Evolutionary conservation across 2,888 invertebrate genomes (phyloP).

Genomic region (Craniophora ligustri): DNA sequence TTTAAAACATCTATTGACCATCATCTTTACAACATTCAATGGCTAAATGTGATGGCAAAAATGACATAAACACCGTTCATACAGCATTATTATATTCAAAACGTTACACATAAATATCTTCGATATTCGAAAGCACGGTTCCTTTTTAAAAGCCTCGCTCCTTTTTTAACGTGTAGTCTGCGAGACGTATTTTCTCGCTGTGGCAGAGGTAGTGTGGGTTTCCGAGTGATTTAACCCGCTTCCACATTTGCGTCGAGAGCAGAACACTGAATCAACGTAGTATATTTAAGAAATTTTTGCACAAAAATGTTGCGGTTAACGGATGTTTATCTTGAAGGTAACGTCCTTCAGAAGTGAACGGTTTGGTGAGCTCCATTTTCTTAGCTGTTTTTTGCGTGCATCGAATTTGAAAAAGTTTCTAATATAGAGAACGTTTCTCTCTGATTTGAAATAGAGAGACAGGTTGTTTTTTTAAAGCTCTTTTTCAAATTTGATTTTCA

Average conservation of each 20-base stretch:
- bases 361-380: constrained; percentile 2
- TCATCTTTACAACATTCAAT: too few species aligned
- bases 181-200: constrained; percentile 43
- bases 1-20: too few species aligned
- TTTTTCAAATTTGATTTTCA: too few species aligned
- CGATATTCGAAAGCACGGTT: constrained; percentile 24
- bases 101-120: constrained; percentile 9
- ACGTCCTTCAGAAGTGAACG: constrained; percentile 4
- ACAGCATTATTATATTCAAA: constrained; percentile 9
- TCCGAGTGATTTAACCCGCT: constrained; percentile 64
- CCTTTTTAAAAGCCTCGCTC: background rate
- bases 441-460: too few species aligned
- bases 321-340: constrained; percentile 23
- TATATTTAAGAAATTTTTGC: constrained; percentile 47
- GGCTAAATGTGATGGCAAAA: too few species aligned
- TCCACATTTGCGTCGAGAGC: constrained; percentile 53
- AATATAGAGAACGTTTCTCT: too few species aligned
- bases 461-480: too few species aligned
- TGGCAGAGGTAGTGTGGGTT: constrained; percentile 55
- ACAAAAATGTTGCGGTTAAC: constrained; percentile 36
- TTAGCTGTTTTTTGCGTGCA: background rate
- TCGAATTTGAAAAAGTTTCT: too few species aligned
- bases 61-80: constrained; percentile 14
- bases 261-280: constrained; percentile 51
- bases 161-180: constrained; percentile 12